A percentile compares a stretch with the other conserved stretches of the same genome.
These are phyloP conservation scores for Tylochromis polylepis DNA, from an alignment of 2,113 vertebrate species.

Conservation along the genomic window DNA sequence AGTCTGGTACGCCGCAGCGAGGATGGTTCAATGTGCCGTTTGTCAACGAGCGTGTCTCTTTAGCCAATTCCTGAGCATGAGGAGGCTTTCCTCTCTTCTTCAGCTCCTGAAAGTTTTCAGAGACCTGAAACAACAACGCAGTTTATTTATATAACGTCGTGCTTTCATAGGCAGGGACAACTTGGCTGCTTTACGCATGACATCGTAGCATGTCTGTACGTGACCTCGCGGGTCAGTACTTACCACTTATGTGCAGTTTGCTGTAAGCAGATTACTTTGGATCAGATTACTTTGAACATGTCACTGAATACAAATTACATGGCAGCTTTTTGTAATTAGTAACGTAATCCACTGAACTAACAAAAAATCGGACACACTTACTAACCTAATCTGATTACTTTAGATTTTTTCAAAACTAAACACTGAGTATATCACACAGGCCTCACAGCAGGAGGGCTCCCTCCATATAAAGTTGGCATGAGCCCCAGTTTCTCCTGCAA, in stretches of 20 bases:
- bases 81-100: conserved; percentile 38
- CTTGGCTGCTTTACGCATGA: too few species aligned
- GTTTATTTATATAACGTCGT: neutral
- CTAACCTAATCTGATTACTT: neutral
- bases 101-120: conserved; percentile 42
- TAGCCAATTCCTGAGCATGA: conserved; percentile 48
- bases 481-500: neutral
- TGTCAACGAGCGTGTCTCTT: neutral
- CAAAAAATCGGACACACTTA: neutral
- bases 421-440: accelerated
- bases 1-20: conserved; percentile 85
- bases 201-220: neutral
- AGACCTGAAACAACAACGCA: conserved; percentile 24
- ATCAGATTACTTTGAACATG: neutral
- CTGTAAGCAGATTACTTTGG: neutral
- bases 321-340: neutral
- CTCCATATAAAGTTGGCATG: neutral
- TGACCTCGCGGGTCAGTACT: neutral
- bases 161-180: neutral
- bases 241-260: neutral
- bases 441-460: neutral
- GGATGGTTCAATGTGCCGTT: conserved; percentile 66
- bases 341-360: neutral
- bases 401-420: too few species aligned
- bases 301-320: neutral